phyloP scores from a whole-genome alignment of 2,888 invertebrate species.

The Drosophila pegasa region DNA sequence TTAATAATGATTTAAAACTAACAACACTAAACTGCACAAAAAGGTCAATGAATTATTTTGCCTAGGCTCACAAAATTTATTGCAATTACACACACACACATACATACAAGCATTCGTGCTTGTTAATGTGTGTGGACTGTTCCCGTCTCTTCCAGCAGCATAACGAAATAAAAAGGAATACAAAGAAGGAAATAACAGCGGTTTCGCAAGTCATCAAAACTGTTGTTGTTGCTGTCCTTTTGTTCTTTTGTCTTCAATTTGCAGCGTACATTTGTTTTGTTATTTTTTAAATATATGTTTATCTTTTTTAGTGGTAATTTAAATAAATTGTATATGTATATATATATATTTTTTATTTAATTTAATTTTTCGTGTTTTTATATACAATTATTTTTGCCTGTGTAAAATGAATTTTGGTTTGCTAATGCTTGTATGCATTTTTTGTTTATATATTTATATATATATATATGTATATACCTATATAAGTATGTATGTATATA shows the following conservation, averaged over 20 bases:
- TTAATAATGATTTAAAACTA: slow-evolving; percentile 47
- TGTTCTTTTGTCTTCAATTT: slow-evolving; percentile 38
- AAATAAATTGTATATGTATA: slow-evolving; percentile 37
- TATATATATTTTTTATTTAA: slow-evolving; percentile 16
- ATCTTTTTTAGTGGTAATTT: slow-evolving; percentile 47
- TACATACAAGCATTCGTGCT: background rate
- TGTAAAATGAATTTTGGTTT: slow-evolving; percentile 25
- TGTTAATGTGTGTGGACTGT: slow-evolving; percentile 3
- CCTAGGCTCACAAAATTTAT: slow-evolving; percentile 28
- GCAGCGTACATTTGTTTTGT: slow-evolving; percentile 49
- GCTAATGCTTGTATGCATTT: slow-evolving; percentile 42
- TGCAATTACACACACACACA: slow-evolving; percentile 1
- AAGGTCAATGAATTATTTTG: slow-evolving; percentile 10
- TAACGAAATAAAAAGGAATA: slow-evolving; percentile 30
- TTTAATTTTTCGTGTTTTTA: slow-evolving; percentile 37
- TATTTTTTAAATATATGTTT: slow-evolving; percentile 37
- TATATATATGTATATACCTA: slow-evolving; percentile 25
- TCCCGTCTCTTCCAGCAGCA: slow-evolving; percentile 14
- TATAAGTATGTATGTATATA: slow-evolving; percentile 15
- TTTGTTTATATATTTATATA: slow-evolving; percentile 27
- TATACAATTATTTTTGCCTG: slow-evolving; percentile 48
- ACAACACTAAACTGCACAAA: slow-evolving; percentile 35
- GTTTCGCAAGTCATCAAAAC: slow-evolving; percentile 36
- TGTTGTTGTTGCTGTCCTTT: slow-evolving; percentile 20
- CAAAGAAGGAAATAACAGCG: slow-evolving; percentile 32